phyloP scores from a whole-genome alignment of 2,113 vertebrate species.

The Microtus montanus region DNA sequence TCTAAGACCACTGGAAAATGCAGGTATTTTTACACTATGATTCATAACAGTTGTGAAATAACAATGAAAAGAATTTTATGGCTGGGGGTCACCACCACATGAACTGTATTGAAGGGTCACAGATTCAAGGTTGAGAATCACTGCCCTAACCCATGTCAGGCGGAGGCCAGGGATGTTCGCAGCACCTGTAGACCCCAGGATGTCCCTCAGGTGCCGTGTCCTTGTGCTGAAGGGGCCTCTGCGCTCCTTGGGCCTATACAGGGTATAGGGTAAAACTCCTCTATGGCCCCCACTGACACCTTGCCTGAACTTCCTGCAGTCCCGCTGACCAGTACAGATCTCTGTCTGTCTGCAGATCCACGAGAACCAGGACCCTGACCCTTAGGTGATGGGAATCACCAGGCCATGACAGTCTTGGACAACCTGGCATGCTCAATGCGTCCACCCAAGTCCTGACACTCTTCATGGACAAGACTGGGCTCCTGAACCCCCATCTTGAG shows the following conservation, averaged over 20 bases:
- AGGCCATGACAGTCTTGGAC: fast-evolving
- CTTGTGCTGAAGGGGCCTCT: neutral
- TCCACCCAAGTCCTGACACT: too few species aligned
- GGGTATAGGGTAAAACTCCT: neutral
- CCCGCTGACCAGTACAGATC: neutral
- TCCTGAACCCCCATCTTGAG: neutral
- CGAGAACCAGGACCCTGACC: neutral
- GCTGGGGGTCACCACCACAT: neutral
- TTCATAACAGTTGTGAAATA: neutral
- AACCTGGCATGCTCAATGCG: fast-evolving
- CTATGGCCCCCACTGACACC: neutral
- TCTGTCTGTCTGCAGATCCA: neutral
- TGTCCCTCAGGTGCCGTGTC: neutral
- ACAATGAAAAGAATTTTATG: neutral
- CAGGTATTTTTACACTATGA: neutral
- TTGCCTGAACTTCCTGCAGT: neutral
- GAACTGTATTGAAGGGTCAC: neutral
- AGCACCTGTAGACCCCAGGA: neutral
- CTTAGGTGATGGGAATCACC: neutral
- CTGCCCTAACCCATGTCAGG: neutral
- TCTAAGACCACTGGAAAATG: neutral
- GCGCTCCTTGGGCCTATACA: neutral
- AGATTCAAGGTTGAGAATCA: neutral
- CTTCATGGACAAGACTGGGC: neutral
- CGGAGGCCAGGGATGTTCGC: too few species aligned